Conservation (phyloP, 2,113 vertebrate genomes). For the Mustela lutreola region DNA sequence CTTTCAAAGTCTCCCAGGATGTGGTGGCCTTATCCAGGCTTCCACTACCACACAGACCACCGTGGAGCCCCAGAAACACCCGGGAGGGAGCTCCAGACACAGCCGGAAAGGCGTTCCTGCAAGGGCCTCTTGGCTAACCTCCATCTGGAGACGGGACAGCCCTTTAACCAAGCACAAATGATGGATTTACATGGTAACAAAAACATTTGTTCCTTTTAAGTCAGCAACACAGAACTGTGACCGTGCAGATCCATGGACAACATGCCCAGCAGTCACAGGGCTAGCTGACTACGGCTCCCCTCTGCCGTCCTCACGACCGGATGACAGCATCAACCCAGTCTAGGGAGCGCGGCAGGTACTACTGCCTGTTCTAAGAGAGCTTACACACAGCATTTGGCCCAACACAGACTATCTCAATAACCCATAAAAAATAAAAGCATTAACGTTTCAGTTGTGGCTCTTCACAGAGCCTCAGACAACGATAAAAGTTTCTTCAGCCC, state of each 20-base stretch:
- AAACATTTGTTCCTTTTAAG: not conserved
- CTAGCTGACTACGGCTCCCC: not conserved
- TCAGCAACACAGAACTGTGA: no score
- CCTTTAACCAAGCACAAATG: not conserved
- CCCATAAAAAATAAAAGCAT: not conserved
- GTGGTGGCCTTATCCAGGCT: not conserved
- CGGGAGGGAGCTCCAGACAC: accelerated
- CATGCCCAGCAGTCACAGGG: not conserved
- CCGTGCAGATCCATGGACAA: not conserved
- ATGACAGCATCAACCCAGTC: not conserved
- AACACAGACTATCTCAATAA: not conserved
- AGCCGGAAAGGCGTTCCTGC: accelerated
- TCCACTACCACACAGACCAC: accelerated
- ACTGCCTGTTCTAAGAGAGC: not conserved
- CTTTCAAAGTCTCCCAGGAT: not conserved
- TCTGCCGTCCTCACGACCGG: not conserved
- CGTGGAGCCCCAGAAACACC: not conserved
- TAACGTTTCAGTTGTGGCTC: not conserved
- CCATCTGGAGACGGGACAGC: accelerated
- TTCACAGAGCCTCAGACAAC: not conserved
- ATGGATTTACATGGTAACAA: accelerated
- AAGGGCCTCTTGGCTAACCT: no score
- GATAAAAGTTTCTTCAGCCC: not conserved
- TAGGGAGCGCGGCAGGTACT: not conserved
- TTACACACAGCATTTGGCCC: not conserved